These are phyloP conservation scores for Ictalurus punctatus DNA, from an alignment of 2,113 vertebrate genomes.

Conservation along the genomic window DNA sequence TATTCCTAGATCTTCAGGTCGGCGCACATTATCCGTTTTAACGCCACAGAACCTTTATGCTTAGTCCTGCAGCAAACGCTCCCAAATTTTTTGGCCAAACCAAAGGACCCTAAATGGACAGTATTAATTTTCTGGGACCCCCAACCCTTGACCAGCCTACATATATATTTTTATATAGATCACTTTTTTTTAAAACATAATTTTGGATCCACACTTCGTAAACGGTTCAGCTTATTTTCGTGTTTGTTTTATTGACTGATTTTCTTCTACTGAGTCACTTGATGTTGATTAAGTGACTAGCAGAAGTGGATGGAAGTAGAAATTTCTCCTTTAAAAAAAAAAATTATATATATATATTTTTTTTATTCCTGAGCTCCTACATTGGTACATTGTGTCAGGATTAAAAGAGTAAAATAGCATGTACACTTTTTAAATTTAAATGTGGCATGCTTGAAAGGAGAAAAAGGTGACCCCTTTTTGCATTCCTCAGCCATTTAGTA, in stretches of 20 bases:
- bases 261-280: background rate
- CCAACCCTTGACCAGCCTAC: background rate
- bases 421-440: background rate
- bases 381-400: background rate
- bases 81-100: background rate
- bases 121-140: background rate
- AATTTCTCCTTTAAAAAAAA: no score
- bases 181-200: no score
- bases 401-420: background rate
- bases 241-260: background rate
- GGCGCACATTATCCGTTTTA: slow-evolving; percentile 22
- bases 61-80: background rate
- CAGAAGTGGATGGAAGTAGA: no score
- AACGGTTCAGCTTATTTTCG: background rate
- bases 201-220: background rate
- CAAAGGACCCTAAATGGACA: background rate
- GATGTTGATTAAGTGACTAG: no score
- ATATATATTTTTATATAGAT: no score
- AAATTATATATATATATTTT: no score
- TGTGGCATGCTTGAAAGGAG: background rate
- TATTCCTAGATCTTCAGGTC: slow-evolving; percentile 60
- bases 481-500: background rate
- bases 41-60: background rate
- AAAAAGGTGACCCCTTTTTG: background rate
- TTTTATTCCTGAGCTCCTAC: background rate